Evolutionary conservation across 30 jellyfish, hydroid and myxozoan species (phyloP), one percentile per base, ranked within the genome.

Genomic region (Aurelia aurita): DNA sequence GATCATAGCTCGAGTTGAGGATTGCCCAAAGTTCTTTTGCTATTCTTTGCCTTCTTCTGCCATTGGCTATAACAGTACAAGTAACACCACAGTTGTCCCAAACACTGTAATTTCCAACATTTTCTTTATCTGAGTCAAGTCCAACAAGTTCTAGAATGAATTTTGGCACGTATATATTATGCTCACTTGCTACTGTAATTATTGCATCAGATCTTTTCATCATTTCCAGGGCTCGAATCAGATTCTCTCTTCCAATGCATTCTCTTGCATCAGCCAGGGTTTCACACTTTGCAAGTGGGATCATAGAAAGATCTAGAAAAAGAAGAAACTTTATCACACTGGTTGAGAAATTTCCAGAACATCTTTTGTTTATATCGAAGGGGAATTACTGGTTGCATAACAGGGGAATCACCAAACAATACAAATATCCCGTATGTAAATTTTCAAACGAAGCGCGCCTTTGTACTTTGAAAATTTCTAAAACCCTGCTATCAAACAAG

Each of bases 11-110:
- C 4, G 96, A 72, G 57, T 80, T 72, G 31, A 88, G 51, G 44
- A 70, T 88, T 57, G 96, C 91, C 91, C 91, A 88, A 19, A 88
- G 92, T 88, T 88, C 96, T 71, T 88, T 88, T 2, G 96, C 96
- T 9, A 88, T 77, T 45, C 76, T 88, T 72, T 88, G 96, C 51
- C 90, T 45, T 35, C 96, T 44, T 62, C 47, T 79, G 0, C 92
- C 88, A 51, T 61, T 72, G n/a, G 90, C 96, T 19, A 88, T 72
- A 16, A 88, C 80, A 46, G 84, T 79, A 43, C 96, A 88, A 23
- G 79, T 55, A 1, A 79, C 88, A 29, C 89, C 96, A 61, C 96
- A 80, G 85, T 88, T 78, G 58, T 88, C 74, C 96, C 96, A 79
- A 23, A 88, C 92, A 62, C 88, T 62, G 80, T 68, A 28, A 62